phyloP scores from a whole-genome alignment of 2,888 invertebrate species.

The Cosmopolites sordidus region DNA sequence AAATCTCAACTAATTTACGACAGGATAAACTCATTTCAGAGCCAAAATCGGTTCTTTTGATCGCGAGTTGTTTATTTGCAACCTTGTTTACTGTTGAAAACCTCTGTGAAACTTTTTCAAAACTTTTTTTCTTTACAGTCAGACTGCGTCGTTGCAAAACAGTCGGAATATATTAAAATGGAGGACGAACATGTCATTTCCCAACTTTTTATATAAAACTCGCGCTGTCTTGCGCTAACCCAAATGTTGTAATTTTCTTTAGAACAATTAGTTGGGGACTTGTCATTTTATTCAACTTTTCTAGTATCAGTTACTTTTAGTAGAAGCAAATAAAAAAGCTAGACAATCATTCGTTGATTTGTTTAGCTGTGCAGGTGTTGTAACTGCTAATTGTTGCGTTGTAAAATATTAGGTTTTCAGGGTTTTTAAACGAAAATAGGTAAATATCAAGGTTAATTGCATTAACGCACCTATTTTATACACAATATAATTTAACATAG shows the following conservation, averaged over 20 bases:
- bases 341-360: not conserved
- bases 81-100: not conserved
- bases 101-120: conserved; percentile 3
- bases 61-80: too few relatives aligned
- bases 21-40: too few relatives aligned
- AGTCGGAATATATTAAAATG: conserved; percentile 26
- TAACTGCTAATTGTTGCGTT: conserved; percentile 9
- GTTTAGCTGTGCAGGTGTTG: conserved; percentile 9
- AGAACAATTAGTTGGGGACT: too few relatives aligned
- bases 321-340: not conserved
- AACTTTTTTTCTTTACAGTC: conserved; percentile 12
- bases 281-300: too few relatives aligned
- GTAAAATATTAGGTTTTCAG: conserved; percentile 20
- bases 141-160: conserved; percentile 23
- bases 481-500: conserved; percentile 8
- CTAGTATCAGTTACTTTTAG: too few relatives aligned
- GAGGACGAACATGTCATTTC: conserved; percentile 21
- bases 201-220: conserved; percentile 17
- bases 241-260: not conserved
- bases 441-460: conserved; percentile 24
- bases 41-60: too few relatives aligned
- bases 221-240: not conserved
- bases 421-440: conserved; percentile 24
- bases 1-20: too few relatives aligned
- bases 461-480: conserved; percentile 22